Conservation (phyloP, 2,888 invertebrate genomes). For the Philereme transversata region DNA sequence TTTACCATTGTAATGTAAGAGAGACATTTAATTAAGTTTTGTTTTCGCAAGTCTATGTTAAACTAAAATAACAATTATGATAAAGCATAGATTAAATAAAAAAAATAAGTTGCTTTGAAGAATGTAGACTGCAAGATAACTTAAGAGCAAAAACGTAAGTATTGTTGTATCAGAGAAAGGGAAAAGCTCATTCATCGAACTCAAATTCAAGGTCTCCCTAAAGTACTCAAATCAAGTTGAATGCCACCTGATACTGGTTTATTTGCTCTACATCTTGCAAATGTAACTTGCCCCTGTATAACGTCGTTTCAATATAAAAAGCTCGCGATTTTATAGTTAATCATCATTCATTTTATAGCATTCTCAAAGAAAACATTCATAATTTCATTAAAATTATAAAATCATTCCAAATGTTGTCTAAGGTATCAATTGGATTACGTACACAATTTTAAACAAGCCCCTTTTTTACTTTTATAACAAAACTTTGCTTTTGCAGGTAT, state of each 20-base stretch:
- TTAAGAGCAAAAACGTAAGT: too few species aligned
- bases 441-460: neutral
- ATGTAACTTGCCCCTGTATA: too few species aligned
- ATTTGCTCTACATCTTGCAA: neutral
- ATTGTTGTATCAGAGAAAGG: neutral
- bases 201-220: neutral
- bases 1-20: too few species aligned
- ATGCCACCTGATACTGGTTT: neutral
- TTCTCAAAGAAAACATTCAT: neutral
- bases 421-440: neutral
- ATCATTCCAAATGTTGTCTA: neutral
- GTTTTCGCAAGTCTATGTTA: too few species aligned
- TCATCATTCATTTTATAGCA: neutral
- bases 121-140: too few species aligned
- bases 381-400: neutral
- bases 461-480: neutral
- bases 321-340: neutral
- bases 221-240: slow-evolving; percentile 3
- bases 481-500: slow-evolving; percentile 32
- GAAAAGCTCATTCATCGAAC: neutral
- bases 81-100: too few species aligned
- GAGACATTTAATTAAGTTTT: too few species aligned
- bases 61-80: too few species aligned
- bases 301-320: neutral
- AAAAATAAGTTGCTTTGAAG: too few species aligned